Evolutionary conservation across 2,113 vertebrate species (phyloP).

Genomic region (Corydoras maculifer): DNA sequence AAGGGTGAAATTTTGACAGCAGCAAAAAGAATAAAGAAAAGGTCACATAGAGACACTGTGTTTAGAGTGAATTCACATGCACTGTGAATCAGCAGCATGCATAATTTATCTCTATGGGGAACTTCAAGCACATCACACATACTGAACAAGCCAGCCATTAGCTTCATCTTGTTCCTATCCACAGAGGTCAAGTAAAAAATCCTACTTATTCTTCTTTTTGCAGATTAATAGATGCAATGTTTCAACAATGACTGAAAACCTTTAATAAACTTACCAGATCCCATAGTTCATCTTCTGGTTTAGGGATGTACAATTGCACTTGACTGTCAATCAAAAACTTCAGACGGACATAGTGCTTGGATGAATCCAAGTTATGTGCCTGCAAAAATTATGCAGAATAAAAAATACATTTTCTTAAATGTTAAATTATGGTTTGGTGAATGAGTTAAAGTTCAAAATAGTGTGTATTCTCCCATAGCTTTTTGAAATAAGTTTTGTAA

Average conservation of each 20-base stretch:
- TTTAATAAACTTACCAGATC: constrained; percentile 79
- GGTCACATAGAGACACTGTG: constrained; percentile 13
- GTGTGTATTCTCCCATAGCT: no score
- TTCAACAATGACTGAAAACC: neutral
- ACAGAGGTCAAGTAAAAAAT: neutral
- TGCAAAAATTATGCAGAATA: constrained; percentile 38
- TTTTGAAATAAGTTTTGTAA: no score
- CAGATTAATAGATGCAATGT: neutral
- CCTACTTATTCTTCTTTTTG: no score
- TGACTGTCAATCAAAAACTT: constrained; percentile 77
- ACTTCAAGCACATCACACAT: constrained; percentile 39
- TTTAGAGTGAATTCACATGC: constrained; percentile 30
- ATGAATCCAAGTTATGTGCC: constrained; percentile 76
- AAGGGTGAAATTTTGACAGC: neutral
- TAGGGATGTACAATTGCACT: constrained; percentile 76
- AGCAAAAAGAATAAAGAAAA: neutral
- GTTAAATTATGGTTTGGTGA: no score
- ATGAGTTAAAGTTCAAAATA: no score
- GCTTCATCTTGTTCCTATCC: constrained; percentile 4
- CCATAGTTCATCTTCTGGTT: constrained; percentile 84
- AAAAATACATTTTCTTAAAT: no score
- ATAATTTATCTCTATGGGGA: constrained; percentile 53
- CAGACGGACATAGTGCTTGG: constrained; percentile 78
- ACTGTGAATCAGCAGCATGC: constrained; percentile 42
- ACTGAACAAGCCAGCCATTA: constrained; percentile 37